Base-by-base conservation (phyloP, 2,797 vertebrate genomes). In the Pterois miles region DNA sequence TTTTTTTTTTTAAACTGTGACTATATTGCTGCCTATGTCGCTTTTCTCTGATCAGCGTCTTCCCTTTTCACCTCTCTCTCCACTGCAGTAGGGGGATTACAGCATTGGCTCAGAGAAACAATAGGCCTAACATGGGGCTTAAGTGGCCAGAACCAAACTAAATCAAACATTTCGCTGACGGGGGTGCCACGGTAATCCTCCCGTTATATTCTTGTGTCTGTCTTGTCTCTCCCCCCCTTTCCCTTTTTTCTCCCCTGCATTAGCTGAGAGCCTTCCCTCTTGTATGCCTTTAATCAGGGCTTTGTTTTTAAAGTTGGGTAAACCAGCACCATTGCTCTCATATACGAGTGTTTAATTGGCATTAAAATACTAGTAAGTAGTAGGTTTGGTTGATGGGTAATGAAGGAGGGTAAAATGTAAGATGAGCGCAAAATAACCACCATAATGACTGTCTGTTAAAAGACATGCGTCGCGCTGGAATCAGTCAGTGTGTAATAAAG, bases 131-230 rank as follows among this genome's bases (percentile, higher is more conserved):
- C 86, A 88, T 7, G 0, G 36, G 65, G 74, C 75, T 88, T 90
- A 92, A 88, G 82, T 88, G 82, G 74, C 86, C 85, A 86, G 62
- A 92, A 86, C 83, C 84, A 87, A 90, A 87, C 82, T 76, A 87
- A 92, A 91, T 91, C 82, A 88, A 88, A 88, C 81, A 87, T 87
- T 91, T 77, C 16, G 68, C 78, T 86, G 75, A 83, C 7, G 60
- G 78, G 74, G 71, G 52, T 86, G 86, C 60, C 7, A 12, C 4
- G 9, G 59, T 87, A 91, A 91, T 91, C 87, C 82, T 71, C n/a
- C 20, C 40, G 65, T 80, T 87, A 83, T 67, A 65, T 63, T 79
- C 66, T 40, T 74, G 59, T 82, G 86, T 88, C 86, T 64, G 20
- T 73, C 29, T 22, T 11, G 13, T 70, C 81, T 34, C 65, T 60